Conservation (phyloP, 1,140 invertebrate species). For the Acromyrmex echinatior region DNA sequence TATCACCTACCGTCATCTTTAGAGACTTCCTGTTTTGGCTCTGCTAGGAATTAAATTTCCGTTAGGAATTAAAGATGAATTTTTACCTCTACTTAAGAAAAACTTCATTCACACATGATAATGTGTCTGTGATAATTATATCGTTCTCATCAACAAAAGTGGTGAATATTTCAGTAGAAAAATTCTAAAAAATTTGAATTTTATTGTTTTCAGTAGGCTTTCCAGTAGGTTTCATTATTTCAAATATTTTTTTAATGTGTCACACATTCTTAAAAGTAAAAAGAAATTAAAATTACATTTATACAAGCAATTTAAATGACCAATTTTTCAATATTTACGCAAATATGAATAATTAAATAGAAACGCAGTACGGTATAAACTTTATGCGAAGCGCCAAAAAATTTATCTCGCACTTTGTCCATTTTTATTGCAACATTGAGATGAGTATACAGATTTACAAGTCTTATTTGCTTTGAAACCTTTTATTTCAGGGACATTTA, state of each 20-base stretch:
- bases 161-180: not conserved
- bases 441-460: too few relatives aligned
- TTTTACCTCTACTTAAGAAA: slow-evolving; percentile 5
- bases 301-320: not conserved
- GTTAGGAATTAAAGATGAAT: slow-evolving; percentile 13
- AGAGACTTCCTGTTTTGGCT: slow-evolving; percentile 38
- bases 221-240: too few relatives aligned
- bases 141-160: not conserved
- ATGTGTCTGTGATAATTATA: not conserved
- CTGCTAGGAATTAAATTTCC: slow-evolving; percentile 26
- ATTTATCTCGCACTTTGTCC: too few relatives aligned
- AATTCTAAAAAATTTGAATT: slow-evolving; percentile 1
- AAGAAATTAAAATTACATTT: not conserved
- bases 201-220: not conserved
- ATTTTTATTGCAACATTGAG: too few relatives aligned
- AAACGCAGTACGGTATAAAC: too few relatives aligned
- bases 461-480: not conserved
- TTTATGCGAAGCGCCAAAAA: too few relatives aligned
- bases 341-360: not conserved
- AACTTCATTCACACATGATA: not conserved
- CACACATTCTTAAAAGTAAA: not conserved
- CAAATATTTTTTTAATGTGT: not conserved
- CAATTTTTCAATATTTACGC: too few relatives aligned
- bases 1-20: slow-evolving; percentile 49
- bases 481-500: not conserved